Base-by-base conservation (phyloP, 2,113 vertebrate species). In the Lepus europaeus region DNA sequence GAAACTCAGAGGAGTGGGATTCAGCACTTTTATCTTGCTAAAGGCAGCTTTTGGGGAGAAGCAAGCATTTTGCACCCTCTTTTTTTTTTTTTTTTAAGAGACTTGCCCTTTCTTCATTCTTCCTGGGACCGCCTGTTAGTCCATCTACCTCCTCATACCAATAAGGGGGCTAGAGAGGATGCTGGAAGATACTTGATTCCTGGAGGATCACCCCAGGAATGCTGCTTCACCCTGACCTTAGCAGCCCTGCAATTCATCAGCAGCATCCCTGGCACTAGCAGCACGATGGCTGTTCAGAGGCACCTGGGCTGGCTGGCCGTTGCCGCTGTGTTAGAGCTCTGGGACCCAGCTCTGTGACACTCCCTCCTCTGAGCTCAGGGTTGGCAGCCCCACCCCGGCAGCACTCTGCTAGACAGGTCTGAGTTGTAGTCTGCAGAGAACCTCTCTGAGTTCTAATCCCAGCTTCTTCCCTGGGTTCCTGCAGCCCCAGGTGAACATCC, bases 331-430 rank as follows among this genome's bases (percentile, higher is more conserved):
- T 25, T 78, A 74, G n/a, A 79, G 12, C 17, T 14, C 61, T 64
- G 86, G 45, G 36, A 63, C 3, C 27, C 22, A n/a, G 51, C 64
- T 70, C 33, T 11, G 0, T 12, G 53, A 11, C 76, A 69, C n/a
- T 59, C 36, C 49, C 51, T 83, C n/a, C 29, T 76, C 33, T 83
- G 39, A 79, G 56, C 49, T 86, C 36, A 22, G 82, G n/a, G 29
- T 73, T 64, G 13, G 39, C 0, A 10, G 53, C 11, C 36, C 9
- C 13, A 13, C 12, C 17, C 0, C 0, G 27, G 23, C 5, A 14
- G 31, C 0, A 4, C 53, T 76, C 8, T 20, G 78, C n/a, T 31
- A 63, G 29, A 70, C 39, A 66, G 61, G 20, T 81, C 9, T 68
- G 39, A 22, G 3, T 66, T 59, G 73, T 49, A 73, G n/a, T 94